A percentile compares a stretch with the other conserved stretches of the same genome.
phyloP scores from a whole-genome alignment of 2,797 vertebrate species.

The Garrulus glandarius region DNA sequence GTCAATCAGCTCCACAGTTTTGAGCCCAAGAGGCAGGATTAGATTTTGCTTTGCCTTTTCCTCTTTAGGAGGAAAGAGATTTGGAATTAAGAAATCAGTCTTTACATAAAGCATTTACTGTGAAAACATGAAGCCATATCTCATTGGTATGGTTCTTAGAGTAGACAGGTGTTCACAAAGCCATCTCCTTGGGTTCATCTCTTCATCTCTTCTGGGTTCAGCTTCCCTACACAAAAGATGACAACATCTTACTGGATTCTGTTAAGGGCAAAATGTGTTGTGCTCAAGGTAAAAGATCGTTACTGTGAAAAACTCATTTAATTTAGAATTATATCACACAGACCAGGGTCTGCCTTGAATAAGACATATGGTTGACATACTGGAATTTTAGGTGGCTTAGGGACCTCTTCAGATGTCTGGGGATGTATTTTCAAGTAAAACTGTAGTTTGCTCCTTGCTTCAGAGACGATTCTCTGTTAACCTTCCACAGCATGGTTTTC shows the following conservation, averaged over 20 bases:
- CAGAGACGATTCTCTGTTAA: not conserved
- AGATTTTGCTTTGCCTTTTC: not conserved
- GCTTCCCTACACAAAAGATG: not conserved
- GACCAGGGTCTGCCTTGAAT: not conserved
- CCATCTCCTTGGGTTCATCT: not conserved
- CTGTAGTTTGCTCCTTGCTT: not conserved
- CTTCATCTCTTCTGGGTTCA: not conserved
- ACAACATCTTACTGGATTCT: not conserved
- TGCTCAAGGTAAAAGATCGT: not conserved
- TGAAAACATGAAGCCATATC: not conserved
- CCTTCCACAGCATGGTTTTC: not conserved
- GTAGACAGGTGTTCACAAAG: not conserved
- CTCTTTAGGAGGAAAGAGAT: not conserved
- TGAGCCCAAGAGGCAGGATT: not conserved
- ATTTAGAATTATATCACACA: not conserved
- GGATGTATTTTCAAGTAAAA: not conserved
- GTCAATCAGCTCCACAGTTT: not conserved
- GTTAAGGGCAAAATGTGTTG: not conserved
- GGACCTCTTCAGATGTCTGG: not conserved
- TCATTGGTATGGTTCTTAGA: not conserved
- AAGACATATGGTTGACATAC: fast-evolving
- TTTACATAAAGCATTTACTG: not conserved
- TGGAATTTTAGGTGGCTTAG: not conserved
- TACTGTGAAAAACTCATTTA: not conserved
- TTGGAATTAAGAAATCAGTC: not conserved